Percentiles rank a stretch among this genome's conserved stretches.
Conservation (phyloP, 2,888 invertebrate species). For the Microchrysa polita region DNA sequence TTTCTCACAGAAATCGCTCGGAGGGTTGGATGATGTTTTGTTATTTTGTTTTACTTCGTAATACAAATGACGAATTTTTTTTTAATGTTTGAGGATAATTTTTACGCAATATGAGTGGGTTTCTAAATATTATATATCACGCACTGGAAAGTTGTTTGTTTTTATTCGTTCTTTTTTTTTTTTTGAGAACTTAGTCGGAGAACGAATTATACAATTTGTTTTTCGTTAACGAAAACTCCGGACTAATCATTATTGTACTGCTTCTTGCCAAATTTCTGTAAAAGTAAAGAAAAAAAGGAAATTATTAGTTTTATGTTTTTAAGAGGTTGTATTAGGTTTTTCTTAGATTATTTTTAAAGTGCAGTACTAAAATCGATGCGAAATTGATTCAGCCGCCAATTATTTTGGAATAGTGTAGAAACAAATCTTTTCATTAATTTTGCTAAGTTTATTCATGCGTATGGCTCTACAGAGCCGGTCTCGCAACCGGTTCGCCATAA, state of each 20-base stretch:
- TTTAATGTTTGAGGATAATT: neutral
- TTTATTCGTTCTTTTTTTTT: no score
- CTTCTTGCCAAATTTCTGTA: conserved; percentile 84
- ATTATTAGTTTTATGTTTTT: neutral
- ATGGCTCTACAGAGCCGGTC: no score
- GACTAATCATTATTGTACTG: conserved; percentile 88
- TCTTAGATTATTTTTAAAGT: no score
- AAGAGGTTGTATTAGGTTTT: neutral
- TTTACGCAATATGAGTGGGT: neutral
- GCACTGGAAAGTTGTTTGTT: neutral
- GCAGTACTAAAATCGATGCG: no score
- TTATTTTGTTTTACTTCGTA: conserved; percentile 48
- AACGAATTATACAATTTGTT: conserved; percentile 88
- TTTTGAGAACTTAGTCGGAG: conserved; percentile 60
- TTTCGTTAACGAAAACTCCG: conserved; percentile 88
- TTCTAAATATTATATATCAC: conserved; percentile 7
- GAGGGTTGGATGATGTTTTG: conserved; percentile 54
- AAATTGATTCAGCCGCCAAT: no score
- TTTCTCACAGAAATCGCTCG: conserved; percentile 49
- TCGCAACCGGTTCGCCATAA: no score
- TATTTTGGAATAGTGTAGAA: no score
- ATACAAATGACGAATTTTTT: neutral
- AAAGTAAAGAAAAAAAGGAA: conserved; percentile 53
- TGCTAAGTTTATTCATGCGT: no score
- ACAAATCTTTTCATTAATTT: no score